Evolutionary conservation across 2,888 invertebrate genomes (phyloP), one percentile per base, ranked within the genome.

Genomic region (Tipula lateralis): DNA sequence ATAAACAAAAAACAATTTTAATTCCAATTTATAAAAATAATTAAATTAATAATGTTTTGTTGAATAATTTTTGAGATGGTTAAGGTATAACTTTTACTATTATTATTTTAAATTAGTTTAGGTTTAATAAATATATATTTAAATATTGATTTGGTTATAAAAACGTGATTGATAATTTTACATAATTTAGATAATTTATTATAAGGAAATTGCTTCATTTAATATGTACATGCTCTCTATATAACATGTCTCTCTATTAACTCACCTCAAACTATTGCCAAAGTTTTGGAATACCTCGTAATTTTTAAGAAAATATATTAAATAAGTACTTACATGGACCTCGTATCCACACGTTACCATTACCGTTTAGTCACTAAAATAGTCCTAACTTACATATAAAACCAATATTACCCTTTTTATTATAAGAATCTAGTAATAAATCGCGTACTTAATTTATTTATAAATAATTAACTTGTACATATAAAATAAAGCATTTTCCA

Each of bases 11-110:
- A n/a, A n/a, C n/a, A n/a, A 66, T 24, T 19, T 19, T 9, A 66
- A 66, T 66, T 66, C 24, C 3, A 66, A 24, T 12, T 7, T 24
- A 24, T 66, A 66, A 66, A 66, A 66, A 66, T 66, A 66, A 66
- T 66, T 19, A 66, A 66, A 66, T 66, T 66, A 66, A 66, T 66
- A 66, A 66, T 66, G 66, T 66, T 66, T 50, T 50, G 44, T 50
- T 50, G 44, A 50, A 50, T 50, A 16, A 16, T 44, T 44, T 66
- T 66, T 66, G 66, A 66, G 66, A 66, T 66, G 66, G 66, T 24
- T 66, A 24, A 66, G 66, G 66, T 66, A 24, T 24, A 66, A 24
- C 7, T 24, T 16, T 16, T 44, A 4, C 16, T 13, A 39, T 13
- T 39, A 16, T 16, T 50, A 50, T 16, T 50, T 50, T 50, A 50